A percentile compares a stretch with the other conserved stretches of the same genome.
Conservation (phyloP, 2,888 invertebrate genomes). For the Venusia cambrica region DNA sequence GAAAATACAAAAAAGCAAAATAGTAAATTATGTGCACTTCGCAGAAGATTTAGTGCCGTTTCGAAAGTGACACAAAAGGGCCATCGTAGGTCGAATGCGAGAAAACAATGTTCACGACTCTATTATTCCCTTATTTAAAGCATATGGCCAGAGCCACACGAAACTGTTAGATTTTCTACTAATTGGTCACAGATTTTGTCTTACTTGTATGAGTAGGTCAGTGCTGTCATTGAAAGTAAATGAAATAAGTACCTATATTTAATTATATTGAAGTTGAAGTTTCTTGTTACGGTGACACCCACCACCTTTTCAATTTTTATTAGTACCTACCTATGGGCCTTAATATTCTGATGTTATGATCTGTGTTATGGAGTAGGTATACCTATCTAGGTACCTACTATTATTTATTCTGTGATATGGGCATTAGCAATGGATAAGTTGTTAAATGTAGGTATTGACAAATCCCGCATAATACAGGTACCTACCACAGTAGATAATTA, state of each 20-base stretch:
- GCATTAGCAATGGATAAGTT: no score
- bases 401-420: no score
- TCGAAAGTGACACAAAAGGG: slow-evolving; percentile 21
- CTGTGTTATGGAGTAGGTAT: slow-evolving; percentile 2
- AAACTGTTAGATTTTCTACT: slow-evolving; percentile 21
- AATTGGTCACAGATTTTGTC: slow-evolving; percentile 29
- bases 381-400: no score
- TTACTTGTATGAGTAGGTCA: no score
- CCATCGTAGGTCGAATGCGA: slow-evolving; percentile 15
- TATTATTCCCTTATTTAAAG: slow-evolving; percentile 24
- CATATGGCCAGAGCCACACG: slow-evolving; percentile 28
- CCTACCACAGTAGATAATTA: slow-evolving; percentile 39
- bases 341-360: not conserved
- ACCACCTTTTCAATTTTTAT: no score
- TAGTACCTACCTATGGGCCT: not conserved
- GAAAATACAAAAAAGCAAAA: slow-evolving; percentile 8
- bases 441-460: slow-evolving; percentile 34
- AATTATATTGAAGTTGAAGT: no score
- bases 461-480: slow-evolving; percentile 61
- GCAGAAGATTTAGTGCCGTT: slow-evolving; percentile 35
- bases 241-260: no score
- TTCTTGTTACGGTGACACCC: no score
- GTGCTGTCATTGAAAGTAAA: no score
- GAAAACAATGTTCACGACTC: slow-evolving; percentile 27
- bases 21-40: slow-evolving; percentile 25